Percentiles rank a stretch among this genome's conserved stretches.
Evolutionary conservation across 2,113 vertebrate species (phyloP).

Genomic region (Notothenia rossii): DNA sequence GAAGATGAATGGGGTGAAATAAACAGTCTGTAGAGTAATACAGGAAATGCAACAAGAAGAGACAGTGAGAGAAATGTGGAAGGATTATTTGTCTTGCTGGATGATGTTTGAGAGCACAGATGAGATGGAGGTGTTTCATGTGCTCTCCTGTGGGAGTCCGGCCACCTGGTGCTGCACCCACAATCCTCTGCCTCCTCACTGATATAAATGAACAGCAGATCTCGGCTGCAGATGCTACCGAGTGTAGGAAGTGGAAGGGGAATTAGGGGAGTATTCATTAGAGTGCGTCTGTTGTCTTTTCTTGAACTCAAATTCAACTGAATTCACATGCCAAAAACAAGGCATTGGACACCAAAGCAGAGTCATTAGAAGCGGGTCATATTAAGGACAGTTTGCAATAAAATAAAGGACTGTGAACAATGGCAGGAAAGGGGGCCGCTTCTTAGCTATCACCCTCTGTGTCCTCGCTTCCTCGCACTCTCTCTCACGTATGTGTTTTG

Average conservation of each 20-base stretch:
- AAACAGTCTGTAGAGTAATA: neutral
- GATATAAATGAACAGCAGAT: conserved; percentile 39
- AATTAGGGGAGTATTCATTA: neutral
- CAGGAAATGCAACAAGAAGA: conserved; percentile 11
- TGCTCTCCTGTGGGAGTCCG: conserved; percentile 43
- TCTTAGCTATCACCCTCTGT: conserved; percentile 27
- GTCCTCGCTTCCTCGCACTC: conserved; percentile 26
- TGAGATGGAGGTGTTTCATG: conserved; percentile 36
- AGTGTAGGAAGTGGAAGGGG: neutral
- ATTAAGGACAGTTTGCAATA: conserved; percentile 21
- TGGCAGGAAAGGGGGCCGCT: conserved; percentile 49
- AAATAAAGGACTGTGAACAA: conserved; percentile 56
- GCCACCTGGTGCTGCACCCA: conserved; percentile 53
- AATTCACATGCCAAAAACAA: neutral
- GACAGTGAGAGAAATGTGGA: neutral
- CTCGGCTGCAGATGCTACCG: conserved; percentile 40
- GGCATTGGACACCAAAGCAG: neutral
- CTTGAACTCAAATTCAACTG: neutral
- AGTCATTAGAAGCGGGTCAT: neutral
- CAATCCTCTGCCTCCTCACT: conserved; percentile 17
- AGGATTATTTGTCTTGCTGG: conserved; percentile 1
- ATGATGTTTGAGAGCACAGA: neutral
- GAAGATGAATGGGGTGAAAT: conserved; percentile 24
- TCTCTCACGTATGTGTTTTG: conserved; percentile 1
- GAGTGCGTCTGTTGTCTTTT: conserved; percentile 1